Evolutionary conservation across 2,113 vertebrate genomes (phyloP).

Genomic region (Hylia prasina): DNA sequence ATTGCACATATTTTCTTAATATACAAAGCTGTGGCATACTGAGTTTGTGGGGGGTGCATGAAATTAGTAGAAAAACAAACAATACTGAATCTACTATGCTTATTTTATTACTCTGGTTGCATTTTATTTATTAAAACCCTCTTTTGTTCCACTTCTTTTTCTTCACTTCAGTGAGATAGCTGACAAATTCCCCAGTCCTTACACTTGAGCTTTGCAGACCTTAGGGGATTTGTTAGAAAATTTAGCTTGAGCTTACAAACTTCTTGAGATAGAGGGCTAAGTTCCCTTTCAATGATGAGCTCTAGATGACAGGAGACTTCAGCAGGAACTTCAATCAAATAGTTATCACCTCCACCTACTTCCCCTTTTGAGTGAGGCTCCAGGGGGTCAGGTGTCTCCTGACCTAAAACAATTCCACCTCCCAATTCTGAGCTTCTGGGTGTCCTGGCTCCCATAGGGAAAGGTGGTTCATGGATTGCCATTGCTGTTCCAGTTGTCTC

Average conservation of each 20-base stretch:
- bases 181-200: background rate
- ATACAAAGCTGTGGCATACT: background rate
- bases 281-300: background rate
- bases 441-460: background rate
- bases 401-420: background rate
- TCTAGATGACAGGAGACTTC: background rate
- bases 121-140: background rate
- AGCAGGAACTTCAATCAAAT: background rate
- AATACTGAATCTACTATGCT: background rate
- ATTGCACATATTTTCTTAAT: constrained; percentile 30
- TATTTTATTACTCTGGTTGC: background rate
- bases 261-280: background rate
- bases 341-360: background rate
- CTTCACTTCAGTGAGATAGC: background rate
- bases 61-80: constrained; percentile 16
- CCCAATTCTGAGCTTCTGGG: background rate
- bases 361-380: background rate
- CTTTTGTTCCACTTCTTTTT: fast-evolving
- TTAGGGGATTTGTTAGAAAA: background rate
- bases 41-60: background rate
- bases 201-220: background rate
- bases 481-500: background rate
- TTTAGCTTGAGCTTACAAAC: background rate
- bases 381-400: background rate
- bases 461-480: background rate